Evolutionary conservation across 2,888 invertebrate genomes (phyloP).

Genomic region (Plebejus melissa): DNA sequence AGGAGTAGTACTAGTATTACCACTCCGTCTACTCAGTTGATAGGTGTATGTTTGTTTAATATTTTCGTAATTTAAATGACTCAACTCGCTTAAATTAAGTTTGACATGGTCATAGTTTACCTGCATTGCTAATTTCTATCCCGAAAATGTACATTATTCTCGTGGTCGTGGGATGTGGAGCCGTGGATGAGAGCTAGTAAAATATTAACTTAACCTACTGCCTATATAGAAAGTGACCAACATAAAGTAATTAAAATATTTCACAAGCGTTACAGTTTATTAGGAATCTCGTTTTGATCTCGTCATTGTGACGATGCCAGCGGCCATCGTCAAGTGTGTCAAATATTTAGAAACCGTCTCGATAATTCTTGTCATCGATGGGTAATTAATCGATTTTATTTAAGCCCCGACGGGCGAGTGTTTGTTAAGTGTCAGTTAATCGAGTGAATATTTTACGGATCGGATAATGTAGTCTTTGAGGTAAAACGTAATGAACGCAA

Average conservation of each 20-base stretch:
- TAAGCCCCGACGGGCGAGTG: slow-evolving; percentile 7
- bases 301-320: slow-evolving; percentile 4
- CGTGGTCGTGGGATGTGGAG: too few species aligned
- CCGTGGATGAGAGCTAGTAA: neutral
- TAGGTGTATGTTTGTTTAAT: too few species aligned
- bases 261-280: slow-evolving; percentile 20
- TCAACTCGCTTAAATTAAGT: too few species aligned
- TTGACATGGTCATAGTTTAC: too few species aligned
- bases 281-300: slow-evolving; percentile 19
- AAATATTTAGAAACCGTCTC: slow-evolving; percentile 24
- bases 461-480: slow-evolving; percentile 26
- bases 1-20: too few species aligned
- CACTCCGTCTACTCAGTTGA: too few species aligned
- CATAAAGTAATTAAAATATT: neutral
- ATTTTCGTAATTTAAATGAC: too few species aligned
- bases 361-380: slow-evolving; percentile 21
- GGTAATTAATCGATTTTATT: slow-evolving; percentile 26
- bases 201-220: neutral
- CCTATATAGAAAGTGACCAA: neutral
- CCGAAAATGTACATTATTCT: too few species aligned
- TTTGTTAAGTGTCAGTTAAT: slow-evolving; percentile 25
- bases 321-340: slow-evolving; percentile 9
- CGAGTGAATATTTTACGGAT: slow-evolving; percentile 23
- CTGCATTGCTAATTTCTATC: too few species aligned
- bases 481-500: slow-evolving; percentile 25